Evolutionary conservation across 2,113 vertebrate species (phyloP).

Genomic region (Rhadina sibilatrix): DNA sequence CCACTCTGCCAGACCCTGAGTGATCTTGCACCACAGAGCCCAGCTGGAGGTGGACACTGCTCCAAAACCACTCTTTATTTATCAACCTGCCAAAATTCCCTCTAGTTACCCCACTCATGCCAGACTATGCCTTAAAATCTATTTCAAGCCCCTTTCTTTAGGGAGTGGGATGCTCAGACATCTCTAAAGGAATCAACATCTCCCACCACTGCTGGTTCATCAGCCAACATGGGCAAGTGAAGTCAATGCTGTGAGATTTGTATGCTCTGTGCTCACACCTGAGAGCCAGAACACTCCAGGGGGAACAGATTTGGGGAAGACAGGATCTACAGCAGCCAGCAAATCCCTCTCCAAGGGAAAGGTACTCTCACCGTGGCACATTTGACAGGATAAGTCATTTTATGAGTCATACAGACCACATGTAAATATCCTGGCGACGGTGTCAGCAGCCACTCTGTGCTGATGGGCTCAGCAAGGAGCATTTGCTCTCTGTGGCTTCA

Average conservation of each 20-base stretch:
- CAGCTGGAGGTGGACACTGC: neutral
- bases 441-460: neutral
- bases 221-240: neutral
- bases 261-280: neutral
- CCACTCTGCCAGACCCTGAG: neutral
- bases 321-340: rapidly evolving
- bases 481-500: neutral
- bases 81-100: neutral
- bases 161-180: neutral
- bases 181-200: neutral
- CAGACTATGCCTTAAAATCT: neutral
- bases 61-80: neutral
- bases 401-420: neutral
- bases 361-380: neutral
- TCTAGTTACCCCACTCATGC: neutral
- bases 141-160: neutral
- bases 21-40: neutral
- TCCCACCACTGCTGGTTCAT: neutral
- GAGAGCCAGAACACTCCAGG: neutral
- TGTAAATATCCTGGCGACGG: rapidly evolving
- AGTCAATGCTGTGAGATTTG: rapidly evolving
- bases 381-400: neutral
- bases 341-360: neutral
- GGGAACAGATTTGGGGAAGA: neutral
- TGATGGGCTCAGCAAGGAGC: neutral